Evolutionary conservation across 1,140 invertebrate species (phyloP).

Genomic region (Bactericera cockerelli): DNA sequence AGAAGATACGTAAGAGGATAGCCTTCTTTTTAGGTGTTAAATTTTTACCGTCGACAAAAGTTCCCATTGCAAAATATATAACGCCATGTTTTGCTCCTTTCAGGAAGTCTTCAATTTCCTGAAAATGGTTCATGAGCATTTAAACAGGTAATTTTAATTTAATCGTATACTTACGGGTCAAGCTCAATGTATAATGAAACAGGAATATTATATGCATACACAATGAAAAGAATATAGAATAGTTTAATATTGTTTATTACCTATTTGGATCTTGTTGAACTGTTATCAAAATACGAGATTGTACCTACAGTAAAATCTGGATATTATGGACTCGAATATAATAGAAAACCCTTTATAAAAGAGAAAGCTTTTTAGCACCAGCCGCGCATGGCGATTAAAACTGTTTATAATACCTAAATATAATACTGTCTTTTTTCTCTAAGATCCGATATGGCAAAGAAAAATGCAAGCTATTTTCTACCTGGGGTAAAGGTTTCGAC

Average conservation of each 20-base stretch:
- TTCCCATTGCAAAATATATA: slow-evolving; percentile 51
- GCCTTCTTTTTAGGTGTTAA: slow-evolving; percentile 38
- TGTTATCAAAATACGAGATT: too few species aligned
- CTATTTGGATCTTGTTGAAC: neutral
- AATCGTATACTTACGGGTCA: too few species aligned
- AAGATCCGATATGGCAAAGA: too few species aligned
- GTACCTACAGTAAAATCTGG: too few species aligned
- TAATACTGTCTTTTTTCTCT: too few species aligned
- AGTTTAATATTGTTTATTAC: neutral
- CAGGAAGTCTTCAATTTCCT: slow-evolving; percentile 41
- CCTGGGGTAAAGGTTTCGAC: slow-evolving; percentile 36
- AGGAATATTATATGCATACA: neutral
- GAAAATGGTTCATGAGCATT: slow-evolving; percentile 26
- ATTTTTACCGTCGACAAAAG: slow-evolving; percentile 27
- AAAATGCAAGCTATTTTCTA: too few species aligned
- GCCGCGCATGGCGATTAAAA: too few species aligned
- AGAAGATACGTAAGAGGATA: slow-evolving; percentile 41
- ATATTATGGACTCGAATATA: too few species aligned
- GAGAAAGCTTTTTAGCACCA: too few species aligned
- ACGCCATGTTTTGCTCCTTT: slow-evolving; percentile 40
- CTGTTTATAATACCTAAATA: too few species aligned
- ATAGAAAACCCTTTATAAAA: too few species aligned
- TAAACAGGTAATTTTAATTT: neutral
- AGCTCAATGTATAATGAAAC: neutral
- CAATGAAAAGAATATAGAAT: neutral